A percentile compares a stretch with the other conserved stretches of the same genome.
phyloP scores from a whole-genome alignment of 2,888 invertebrate genomes.

The Mesorhabditis belari region DNA sequence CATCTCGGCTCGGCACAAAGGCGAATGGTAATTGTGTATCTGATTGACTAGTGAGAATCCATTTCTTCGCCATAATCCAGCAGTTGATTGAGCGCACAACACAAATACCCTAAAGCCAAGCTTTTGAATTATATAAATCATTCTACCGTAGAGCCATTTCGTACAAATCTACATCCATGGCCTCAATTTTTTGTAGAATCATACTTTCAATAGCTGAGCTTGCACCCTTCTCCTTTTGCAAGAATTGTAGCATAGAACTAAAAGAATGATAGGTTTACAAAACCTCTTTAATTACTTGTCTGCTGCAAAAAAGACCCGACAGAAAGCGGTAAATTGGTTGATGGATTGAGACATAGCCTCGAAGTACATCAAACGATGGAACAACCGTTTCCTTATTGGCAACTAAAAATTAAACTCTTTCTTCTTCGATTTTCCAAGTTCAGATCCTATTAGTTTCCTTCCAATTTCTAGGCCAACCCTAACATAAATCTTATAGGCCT shows the following conservation, averaged over 20 bases:
- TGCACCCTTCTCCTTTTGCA: background rate
- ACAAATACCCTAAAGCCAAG: conserved; percentile 34
- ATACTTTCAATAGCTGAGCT: background rate
- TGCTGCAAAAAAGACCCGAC: conserved; percentile 71
- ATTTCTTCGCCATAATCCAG: conserved; percentile 96
- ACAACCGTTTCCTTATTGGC: conserved; percentile 63
- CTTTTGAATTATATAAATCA: conserved; percentile 2
- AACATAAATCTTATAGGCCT: too few relatives aligned
- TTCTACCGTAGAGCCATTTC: background rate
- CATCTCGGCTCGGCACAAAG: conserved; percentile 58
- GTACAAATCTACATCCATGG: background rate
- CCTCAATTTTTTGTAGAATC: background rate
- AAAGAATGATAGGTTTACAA: background rate
- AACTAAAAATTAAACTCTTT: conserved; percentile 26
- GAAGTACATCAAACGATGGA: conserved; percentile 79
- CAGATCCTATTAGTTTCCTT: background rate
- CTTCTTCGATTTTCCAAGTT: conserved; percentile 28
- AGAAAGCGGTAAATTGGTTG: conserved; percentile 83
- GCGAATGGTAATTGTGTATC: conserved; percentile 59
- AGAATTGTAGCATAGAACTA: background rate
- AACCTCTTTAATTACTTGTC: too few relatives aligned
- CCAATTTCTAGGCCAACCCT: too few relatives aligned
- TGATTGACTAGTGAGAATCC: conserved; percentile 94
- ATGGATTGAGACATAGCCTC: conserved; percentile 84
- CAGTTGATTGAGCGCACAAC: conserved; percentile 66